These are phyloP conservation scores for Hydropotes inermis DNA, from an alignment of 2,113 vertebrate species.

Conservation along the genomic window DNA sequence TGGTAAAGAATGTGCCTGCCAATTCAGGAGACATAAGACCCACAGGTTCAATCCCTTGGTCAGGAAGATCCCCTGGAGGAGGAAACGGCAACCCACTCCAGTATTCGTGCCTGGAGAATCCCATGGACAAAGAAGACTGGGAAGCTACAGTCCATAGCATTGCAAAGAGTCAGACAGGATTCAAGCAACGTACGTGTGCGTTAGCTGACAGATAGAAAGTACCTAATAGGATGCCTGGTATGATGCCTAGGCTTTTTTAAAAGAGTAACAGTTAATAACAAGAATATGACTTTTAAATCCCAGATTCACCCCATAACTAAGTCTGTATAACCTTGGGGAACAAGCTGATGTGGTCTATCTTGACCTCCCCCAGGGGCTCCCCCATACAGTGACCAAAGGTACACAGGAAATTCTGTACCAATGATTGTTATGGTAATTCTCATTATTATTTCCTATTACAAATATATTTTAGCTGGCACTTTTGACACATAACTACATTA, in stretches of 20 bases:
- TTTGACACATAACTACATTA: not conserved
- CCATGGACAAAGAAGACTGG: not conserved
- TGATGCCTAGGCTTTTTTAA: not conserved
- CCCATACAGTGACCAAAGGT: not conserved
- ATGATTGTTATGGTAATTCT: not conserved
- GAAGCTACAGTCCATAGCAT: not conserved
- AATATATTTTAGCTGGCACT: not conserved
- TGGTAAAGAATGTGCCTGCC: not conserved
- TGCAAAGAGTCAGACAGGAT: not conserved
- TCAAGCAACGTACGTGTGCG: not conserved
- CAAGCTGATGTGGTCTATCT: not conserved
- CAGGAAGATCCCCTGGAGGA: not conserved
- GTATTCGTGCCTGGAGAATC: not conserved
- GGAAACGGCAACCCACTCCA: not conserved
- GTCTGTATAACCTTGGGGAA: not conserved
- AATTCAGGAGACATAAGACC: not conserved
- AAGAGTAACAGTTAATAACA: not conserved
- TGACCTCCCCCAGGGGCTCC: not conserved
- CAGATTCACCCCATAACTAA: not conserved
- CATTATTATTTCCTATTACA: not conserved
- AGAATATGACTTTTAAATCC: not conserved
- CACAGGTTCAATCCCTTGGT: not conserved
- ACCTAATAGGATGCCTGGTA: not conserved
- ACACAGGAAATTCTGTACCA: not conserved
- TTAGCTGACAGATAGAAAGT: not conserved